Evolutionary conservation across 2,888 invertebrate species (phyloP).

Genomic region (Conops quadrifasciatus): DNA sequence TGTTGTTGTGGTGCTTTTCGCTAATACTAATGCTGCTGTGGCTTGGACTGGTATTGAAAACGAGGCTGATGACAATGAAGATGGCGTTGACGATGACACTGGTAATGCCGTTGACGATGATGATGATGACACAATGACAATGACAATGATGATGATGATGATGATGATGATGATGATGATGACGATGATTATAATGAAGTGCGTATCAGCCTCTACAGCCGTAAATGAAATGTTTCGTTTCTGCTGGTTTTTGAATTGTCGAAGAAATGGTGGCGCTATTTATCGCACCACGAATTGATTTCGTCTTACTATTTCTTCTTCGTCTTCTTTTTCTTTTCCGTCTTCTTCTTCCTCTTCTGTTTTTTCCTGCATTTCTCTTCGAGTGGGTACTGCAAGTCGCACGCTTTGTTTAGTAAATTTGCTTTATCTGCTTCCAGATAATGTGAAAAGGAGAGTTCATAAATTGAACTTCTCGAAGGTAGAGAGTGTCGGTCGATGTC

Average conservation of each 20-base stretch:
- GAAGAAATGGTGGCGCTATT: conserved; percentile 7
- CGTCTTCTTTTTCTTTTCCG: too few relatives aligned
- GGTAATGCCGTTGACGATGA: background rate
- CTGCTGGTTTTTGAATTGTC: conserved; percentile 24
- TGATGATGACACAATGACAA: background rate
- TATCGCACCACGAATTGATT: conserved; percentile 6
- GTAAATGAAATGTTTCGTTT: background rate
- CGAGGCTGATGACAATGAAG: too few relatives aligned
- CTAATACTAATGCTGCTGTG: too few relatives aligned
- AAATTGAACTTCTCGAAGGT: conserved; percentile 34
- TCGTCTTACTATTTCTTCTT: background rate
- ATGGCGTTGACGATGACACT: too few relatives aligned
- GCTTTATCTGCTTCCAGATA: conserved; percentile 38
- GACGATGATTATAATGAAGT: conserved; percentile 30
- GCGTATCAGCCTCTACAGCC: conserved; percentile 4
- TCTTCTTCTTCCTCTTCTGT: background rate
- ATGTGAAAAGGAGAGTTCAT: conserved; percentile 39
- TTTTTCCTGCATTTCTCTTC: background rate
- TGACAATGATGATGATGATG: background rate
- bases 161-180: conserved; percentile 7
- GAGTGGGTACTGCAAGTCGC: conserved; percentile 17
- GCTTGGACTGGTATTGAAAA: too few relatives aligned
- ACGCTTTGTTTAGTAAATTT: conserved; percentile 37
- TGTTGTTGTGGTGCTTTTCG: too few relatives aligned
- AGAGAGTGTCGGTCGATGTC: conserved; percentile 27